These are phyloP conservation scores for Mustela nigripes DNA, from an alignment of 2,113 vertebrate genomes.

Conservation along the genomic window DNA sequence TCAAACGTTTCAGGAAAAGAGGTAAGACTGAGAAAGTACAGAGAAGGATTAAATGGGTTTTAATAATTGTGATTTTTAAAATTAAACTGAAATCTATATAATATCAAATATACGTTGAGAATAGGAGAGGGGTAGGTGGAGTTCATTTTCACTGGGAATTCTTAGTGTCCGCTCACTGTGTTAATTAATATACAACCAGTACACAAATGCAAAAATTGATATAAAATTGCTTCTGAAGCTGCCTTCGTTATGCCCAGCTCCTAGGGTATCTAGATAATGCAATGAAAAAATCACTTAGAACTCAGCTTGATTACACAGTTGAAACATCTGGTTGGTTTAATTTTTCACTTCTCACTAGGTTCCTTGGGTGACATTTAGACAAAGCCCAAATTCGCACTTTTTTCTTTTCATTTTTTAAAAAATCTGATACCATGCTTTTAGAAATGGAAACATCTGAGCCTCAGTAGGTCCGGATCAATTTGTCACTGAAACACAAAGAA, in stretches of 20 bases:
- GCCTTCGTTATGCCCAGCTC: not conserved
- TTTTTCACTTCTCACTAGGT: constrained; percentile 34
- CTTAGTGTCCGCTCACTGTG: not conserved
- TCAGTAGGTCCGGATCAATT: not conserved
- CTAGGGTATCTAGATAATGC: not conserved
- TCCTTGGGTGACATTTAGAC: not conserved
- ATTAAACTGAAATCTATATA: not conserved
- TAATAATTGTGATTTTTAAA: constrained; percentile 25
- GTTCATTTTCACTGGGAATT: not conserved
- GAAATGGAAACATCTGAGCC: constrained; percentile 14
- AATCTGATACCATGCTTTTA: not conserved
- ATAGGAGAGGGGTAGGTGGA: not conserved
- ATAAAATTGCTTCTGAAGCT: constrained; percentile 6
- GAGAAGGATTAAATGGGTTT: not conserved
- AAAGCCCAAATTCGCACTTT: not conserved
- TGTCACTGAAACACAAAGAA: not conserved
- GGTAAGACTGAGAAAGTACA: constrained; percentile 10
- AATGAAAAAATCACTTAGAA: constrained; percentile 32
- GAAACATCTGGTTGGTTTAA: constrained; percentile 50
- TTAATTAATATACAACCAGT: constrained; percentile 33
- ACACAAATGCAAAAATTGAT: not conserved
- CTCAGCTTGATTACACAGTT: not conserved
- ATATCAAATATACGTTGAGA: not conserved
- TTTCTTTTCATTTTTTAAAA: not conserved
- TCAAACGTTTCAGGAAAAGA: not conserved